Conservation (phyloP, 2,113 vertebrate genomes). For the rat (Rattus norvegicus) region GRCr8 NC_086031.1:72128501-72129000, state of each 20-base stretch:
- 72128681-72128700: background rate
- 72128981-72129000: background rate
- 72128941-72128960: slow-evolving; percentile 37
- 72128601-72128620: too few species aligned
- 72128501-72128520: too few species aligned
- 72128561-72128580: too few species aligned
- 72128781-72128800: background rate
- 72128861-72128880: background rate
- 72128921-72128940: background rate
- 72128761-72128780: background rate
- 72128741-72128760: background rate
- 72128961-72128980: background rate
- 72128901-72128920: background rate
- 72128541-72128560: too few species aligned
- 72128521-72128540: too few species aligned
- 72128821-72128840: background rate
- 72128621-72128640: too few species aligned
- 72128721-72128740: background rate
- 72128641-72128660: too few species aligned
- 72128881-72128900: background rate
- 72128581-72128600: too few species aligned
- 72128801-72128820: background rate
- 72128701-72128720: background rate
- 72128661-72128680: background rate
- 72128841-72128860: background rate